Percentiles rank a stretch among this genome's conserved stretches.
Conservation (phyloP, 1,140 invertebrate genomes). For the Leucophenga varia region DNA sequence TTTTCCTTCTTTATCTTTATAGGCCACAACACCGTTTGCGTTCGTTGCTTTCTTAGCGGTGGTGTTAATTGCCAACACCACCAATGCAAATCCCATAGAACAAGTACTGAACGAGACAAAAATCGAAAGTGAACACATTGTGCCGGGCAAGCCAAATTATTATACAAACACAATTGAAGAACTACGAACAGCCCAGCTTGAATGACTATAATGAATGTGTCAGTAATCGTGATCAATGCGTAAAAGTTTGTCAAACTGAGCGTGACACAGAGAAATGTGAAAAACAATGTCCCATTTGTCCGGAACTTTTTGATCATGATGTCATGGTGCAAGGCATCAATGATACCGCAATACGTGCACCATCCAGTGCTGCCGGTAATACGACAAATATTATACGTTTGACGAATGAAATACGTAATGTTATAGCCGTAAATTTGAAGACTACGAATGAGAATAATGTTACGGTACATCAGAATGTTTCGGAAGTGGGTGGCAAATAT, state of each 20-base stretch:
- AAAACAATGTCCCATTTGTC: conserved; percentile 33
- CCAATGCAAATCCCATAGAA: too few species aligned
- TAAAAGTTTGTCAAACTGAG: conserved; percentile 8
- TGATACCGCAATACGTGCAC: conserved; percentile 25
- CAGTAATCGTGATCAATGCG: conserved; percentile 25
- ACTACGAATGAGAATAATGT: conserved; percentile 33
- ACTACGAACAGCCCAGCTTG: conserved; percentile 39
- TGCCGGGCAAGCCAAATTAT: conserved; percentile 21
- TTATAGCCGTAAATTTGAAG: conserved; percentile 33
- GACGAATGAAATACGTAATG: conserved; percentile 44
- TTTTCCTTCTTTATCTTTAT: too few species aligned
- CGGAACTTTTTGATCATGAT: conserved; percentile 32
- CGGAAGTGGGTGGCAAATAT: conserved; percentile 39
- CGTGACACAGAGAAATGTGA: conserved; percentile 11
- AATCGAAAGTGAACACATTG: background rate
- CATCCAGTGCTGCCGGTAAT: conserved; percentile 18
- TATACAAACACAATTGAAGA: conserved; percentile 36
- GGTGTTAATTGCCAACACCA: too few species aligned
- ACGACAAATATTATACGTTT: conserved; percentile 44
- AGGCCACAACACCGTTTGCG: too few species aligned
- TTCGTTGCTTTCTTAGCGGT: too few species aligned
- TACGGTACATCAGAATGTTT: conserved; percentile 36
- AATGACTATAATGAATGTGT: conserved; percentile 39
- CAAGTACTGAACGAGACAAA: too few species aligned
- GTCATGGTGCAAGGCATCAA: conserved; percentile 44